Evolutionary conservation across 1,140 invertebrate species (phyloP), one percentile per base, ranked within the genome.

Genomic region (Batillaria attramentaria): DNA sequence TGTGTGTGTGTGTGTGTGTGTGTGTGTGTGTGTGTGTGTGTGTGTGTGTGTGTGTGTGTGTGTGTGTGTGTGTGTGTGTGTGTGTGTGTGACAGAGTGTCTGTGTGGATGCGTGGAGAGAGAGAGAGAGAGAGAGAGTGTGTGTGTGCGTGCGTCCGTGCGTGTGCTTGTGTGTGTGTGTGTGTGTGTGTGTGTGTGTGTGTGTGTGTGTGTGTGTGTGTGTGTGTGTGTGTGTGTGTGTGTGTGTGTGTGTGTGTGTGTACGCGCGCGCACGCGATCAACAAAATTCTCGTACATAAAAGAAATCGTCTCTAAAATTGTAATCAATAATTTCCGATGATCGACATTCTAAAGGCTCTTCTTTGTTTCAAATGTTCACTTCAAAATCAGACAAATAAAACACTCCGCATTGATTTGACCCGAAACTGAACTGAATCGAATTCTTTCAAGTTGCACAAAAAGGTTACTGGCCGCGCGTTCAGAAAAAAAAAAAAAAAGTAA

Each of bases 1-100:
- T 50, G 46, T 50, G 46, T 50, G 46, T 50, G 46, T 50, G 46
- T 50, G 46, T 50, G 46, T 50, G 46, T 50, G 46, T 50, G 46
- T 54, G 46, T 54, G 46, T 54, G 46, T 54, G 46, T 54, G 46
- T 54, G 1, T 54, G 46, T 54, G 46, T 54, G 46, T 54, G 46
- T 54, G 46, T 54, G 46, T 54, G 46, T 54, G 46, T 54, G 46
- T 54, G 46, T 54, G 46, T 54, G 46, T 54, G 46, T 2, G 46
- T 54, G 46, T 2, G 46, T 54, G 46, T 2, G 46, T 2, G 46
- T 1, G 46, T 2, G 46, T 2, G 46, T 54, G 46, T 2, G 2
- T 54, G 46, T 54, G 0, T 54, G 46, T 54, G 46, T 54, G 46
- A 50, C 46, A 13, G 10, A 13, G 46, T 50, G 46, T 50, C 10